Base-by-base conservation (phyloP, 2,888 invertebrate genomes). In the Cremastinae sp. region DNA sequence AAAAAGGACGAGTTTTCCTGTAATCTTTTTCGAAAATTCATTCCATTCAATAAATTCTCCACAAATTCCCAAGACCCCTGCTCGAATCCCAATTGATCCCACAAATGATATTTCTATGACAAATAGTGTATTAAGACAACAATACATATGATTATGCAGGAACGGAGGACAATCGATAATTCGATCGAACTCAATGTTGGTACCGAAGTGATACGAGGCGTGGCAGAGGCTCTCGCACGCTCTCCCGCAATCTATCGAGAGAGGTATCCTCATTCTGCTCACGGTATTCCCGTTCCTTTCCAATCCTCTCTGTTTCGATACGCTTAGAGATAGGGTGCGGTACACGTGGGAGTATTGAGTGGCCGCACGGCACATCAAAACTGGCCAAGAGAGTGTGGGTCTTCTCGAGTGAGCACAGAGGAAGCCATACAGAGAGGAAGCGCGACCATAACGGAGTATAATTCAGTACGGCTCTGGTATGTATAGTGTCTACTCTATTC, bases 381-480 rank as follows among this genome's bases (percentile, higher is more conserved):
- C 74, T 41, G 37, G 35, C 14, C 3, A 49, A 58, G 72, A 39
- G 51, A 49, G 51, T 43, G 43, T 16, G 55, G 62, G 61, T 70
- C 65, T 69, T 69, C 74, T 77, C 65, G 43, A 56, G 76, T 74
- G 51, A 80, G 80, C 74, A 55, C 62, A 77, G n/a, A n/a, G 69
- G 77, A 73, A 80, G 68, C 82, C 82, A 84, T 82, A 81, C 51
- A 55, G 70, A 70, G 70, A 70, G 70, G 82, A 83, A 80, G 82
- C 83, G 82, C 76, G 82, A 84, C 83, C 84, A 87, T 87, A 86
- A 86, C 85, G 81, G 83, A 84, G 83, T 84, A 86, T 87, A 86
- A 87, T 86, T 88, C 85, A 86, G 84, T 83, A 81, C 81, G 80
- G 83, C 82, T 84, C 83, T 82, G 72, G 84, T 85, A 86, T 86